Evolutionary conservation across 2,113 vertebrate species (phyloP), one percentile per base, ranked within the genome.

Genomic region (Cephalopterus ornatus): DNA sequence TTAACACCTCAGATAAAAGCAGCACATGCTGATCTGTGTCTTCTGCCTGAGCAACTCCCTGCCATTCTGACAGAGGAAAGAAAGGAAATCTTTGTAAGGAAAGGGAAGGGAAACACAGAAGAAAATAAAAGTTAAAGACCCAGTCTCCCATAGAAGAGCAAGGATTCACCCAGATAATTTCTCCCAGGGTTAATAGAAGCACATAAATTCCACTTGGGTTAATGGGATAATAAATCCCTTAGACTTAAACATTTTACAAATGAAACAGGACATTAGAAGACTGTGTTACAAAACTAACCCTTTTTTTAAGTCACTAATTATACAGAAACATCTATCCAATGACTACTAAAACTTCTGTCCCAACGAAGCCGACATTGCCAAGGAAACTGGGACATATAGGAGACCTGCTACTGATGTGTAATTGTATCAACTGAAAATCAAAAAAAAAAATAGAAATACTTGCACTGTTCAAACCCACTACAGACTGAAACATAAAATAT

Each of bases 231-330:
- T 86, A 95, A 94, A 96, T 89, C 37, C 49, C 8, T 62, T 70
- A 20, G 7, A 82, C 30, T 97, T 89, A 84, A 96, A 80, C 52
- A 88, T 75, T 95, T 80, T 74, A 50, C 66, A 94, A 95, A 91
- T 44, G 74, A 68, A 96, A 61, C 52, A 89, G 72, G 47, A 79
- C 76, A 84, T 76, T 22, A 49, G 58, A 49, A 84, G 21, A 17
- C 46, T n/a, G 11, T 33, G 41, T 70, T 56, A 72, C 35, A 86
- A 91, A 89, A 80, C 17, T 26, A 42, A 20, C 12, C 14, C 2
- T 8, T 41, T 73, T 59, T 63, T 28, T 1, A 47, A 79, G 41
- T n/a, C 41, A n/a, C 33, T 79, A 59, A 58, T 68, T 46, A 30
- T 41, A 84, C 11, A 50, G 28, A 70, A 86, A 83, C 8, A 4